Evolutionary conservation across 2,113 vertebrate species (phyloP).

Genomic region (Trogon melanurus): DNA sequence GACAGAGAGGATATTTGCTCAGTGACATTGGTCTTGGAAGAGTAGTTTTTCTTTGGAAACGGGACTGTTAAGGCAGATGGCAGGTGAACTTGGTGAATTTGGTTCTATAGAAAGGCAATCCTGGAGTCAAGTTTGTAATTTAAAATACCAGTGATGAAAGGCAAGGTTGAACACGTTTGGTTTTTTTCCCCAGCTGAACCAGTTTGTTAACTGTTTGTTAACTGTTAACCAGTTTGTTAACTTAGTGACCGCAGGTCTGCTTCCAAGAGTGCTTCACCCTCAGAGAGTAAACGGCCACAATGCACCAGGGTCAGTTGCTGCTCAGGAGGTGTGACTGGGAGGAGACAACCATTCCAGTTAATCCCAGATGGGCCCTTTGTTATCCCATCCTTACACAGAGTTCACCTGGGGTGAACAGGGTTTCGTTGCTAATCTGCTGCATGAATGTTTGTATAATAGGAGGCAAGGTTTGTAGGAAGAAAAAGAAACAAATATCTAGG

Average conservation of each 20-base stretch:
- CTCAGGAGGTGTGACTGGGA: background rate
- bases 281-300: background rate
- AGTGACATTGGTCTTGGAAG: background rate
- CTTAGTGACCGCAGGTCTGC: background rate
- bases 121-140: background rate
- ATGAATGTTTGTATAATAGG: background rate
- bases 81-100: background rate
- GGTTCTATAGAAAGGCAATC: background rate
- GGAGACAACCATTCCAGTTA: background rate
- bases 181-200: background rate
- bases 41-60: background rate
- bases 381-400: background rate
- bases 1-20: background rate
- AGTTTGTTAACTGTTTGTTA: background rate
- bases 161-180: background rate
- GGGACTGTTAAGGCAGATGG: background rate
- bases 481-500: background rate
- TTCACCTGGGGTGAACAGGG: background rate
- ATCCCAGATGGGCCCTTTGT: background rate
- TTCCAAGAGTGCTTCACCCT: background rate
- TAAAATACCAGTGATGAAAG: background rate
- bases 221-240: background rate
- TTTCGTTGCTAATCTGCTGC: background rate
- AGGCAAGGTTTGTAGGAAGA: background rate
- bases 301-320: background rate